Evolutionary conservation across 2,888 invertebrate species (phyloP).

Genomic region (Aleiodes alternator): DNA sequence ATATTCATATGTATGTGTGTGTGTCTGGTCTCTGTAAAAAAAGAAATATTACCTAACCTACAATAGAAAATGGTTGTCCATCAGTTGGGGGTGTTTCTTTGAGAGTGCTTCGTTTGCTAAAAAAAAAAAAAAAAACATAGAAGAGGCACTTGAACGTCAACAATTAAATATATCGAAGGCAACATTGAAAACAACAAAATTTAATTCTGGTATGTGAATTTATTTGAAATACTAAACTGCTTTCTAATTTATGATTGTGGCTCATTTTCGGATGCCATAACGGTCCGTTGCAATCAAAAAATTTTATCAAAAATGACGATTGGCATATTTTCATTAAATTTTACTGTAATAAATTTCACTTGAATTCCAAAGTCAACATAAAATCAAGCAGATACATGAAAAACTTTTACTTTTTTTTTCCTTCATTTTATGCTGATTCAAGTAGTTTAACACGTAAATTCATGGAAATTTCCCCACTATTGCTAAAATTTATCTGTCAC

Average conservation of each 20-base stretch:
- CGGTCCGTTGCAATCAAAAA: conserved; percentile 18
- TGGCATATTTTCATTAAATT: neutral
- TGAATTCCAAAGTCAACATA: too few relatives aligned
- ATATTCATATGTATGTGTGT: too few relatives aligned
- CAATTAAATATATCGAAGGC: neutral
- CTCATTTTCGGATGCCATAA: conserved; percentile 1
- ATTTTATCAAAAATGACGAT: conserved; percentile 28
- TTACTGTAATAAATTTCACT: neutral
- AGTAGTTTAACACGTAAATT: too few relatives aligned
- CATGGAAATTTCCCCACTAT: too few relatives aligned
- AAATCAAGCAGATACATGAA: too few relatives aligned
- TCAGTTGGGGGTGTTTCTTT: conserved; percentile 63
- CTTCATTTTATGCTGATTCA: too few relatives aligned
- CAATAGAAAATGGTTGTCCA: conserved; percentile 66
- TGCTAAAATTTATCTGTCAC: too few relatives aligned
- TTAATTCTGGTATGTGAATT: conserved; percentile 54
- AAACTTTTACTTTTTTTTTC: too few relatives aligned
- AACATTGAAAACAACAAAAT: neutral
- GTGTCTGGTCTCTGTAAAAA: conserved; percentile 43
- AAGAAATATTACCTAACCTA: conserved; percentile 59
- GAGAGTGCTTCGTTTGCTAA: conserved; percentile 47
- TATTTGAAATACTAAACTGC: conserved; percentile 44
- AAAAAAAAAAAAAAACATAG: conserved; percentile 54
- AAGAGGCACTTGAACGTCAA: conserved; percentile 49
- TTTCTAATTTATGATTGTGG: conserved; percentile 18